Conservation (phyloP, 2,888 invertebrate species). For the Leptarthrus brevirostris region DNA sequence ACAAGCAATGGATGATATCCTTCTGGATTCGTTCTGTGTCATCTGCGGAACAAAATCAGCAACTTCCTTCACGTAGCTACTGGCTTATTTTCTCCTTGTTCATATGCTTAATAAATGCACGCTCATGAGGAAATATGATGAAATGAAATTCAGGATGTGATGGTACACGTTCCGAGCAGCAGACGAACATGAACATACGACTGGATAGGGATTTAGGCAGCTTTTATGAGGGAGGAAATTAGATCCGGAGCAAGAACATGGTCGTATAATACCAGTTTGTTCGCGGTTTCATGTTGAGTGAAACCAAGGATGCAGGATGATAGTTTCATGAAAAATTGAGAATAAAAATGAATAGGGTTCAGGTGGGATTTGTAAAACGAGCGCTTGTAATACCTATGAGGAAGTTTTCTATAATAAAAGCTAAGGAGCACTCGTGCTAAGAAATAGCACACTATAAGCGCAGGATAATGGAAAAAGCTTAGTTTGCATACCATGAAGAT, state of each 20-base stretch:
- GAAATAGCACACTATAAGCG: too few relatives aligned
- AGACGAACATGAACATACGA: slow-evolving; percentile 14
- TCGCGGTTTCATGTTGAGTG: background rate
- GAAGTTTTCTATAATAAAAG: too few relatives aligned
- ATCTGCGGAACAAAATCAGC: slow-evolving; percentile 8
- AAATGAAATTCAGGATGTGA: slow-evolving; percentile 28
- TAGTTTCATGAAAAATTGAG: slow-evolving; percentile 34
- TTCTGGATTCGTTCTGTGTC: background rate
- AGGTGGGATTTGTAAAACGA: slow-evolving; percentile 3
- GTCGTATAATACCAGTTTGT: background rate
- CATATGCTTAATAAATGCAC: slow-evolving; percentile 27
- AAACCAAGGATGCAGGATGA: background rate
- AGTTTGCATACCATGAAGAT: too few relatives aligned
- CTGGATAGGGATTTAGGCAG: background rate
- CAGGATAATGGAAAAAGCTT: too few relatives aligned
- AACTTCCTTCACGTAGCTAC: slow-evolving; percentile 35
- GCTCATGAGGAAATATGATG: slow-evolving; percentile 41
- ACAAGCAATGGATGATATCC: slow-evolving; percentile 5
- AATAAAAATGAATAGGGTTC: slow-evolving; percentile 13
- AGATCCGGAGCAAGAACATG: slow-evolving; percentile 9
- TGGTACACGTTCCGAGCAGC: slow-evolving; percentile 2
- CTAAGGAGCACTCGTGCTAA: too few relatives aligned
- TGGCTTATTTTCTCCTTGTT: slow-evolving; percentile 18
- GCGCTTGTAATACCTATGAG: background rate
- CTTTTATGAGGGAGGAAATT: slow-evolving; percentile 21